phyloP scores from a whole-genome alignment of 2,888 invertebrate genomes.

The Eupithecia inturbata region DNA sequence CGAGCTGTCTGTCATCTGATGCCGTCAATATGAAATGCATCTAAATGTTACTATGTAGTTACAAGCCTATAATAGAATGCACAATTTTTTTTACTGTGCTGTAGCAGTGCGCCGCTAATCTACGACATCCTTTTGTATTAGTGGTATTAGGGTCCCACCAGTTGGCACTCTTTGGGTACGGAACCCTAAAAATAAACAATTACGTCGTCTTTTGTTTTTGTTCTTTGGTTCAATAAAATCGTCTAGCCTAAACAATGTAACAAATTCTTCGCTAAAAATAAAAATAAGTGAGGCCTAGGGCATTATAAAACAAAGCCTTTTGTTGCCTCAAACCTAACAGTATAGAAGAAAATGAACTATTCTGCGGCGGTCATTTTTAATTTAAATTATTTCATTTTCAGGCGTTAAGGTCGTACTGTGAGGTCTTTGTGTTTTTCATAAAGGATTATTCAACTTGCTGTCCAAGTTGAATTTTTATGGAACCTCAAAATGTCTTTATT shows the following conservation, averaged over 20 bases:
- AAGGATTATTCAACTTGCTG: conserved; percentile 1
- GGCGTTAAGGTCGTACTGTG: neutral
- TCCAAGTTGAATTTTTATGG: neutral
- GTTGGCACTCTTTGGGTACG: neutral
- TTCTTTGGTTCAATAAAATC: conserved; percentile 1
- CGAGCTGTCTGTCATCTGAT: too few species aligned
- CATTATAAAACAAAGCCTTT: conserved; percentile 5
- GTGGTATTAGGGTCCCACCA: too few species aligned
- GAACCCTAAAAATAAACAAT: neutral
- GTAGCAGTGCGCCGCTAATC: too few species aligned
- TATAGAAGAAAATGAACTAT: conserved; percentile 11
- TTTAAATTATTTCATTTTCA: conserved; percentile 9
- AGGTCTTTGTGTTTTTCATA: conserved; percentile 1
- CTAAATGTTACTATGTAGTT: too few species aligned
- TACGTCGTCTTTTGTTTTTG: neutral
- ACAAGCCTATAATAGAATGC: too few species aligned
- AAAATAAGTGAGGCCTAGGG: neutral
- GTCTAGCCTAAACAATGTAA: neutral
- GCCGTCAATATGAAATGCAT: too few species aligned
- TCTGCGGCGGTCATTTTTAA: conserved; percentile 2
- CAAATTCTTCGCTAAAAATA: neutral
- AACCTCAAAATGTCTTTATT: too few species aligned
- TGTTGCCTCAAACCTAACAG: neutral
- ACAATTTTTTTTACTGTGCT: too few species aligned
- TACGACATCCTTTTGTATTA: too few species aligned